Percentiles rank a stretch among this genome's conserved stretches.
Conservation (phyloP, 2,113 vertebrate genomes). For the Gymnorhina tibicen region DNA sequence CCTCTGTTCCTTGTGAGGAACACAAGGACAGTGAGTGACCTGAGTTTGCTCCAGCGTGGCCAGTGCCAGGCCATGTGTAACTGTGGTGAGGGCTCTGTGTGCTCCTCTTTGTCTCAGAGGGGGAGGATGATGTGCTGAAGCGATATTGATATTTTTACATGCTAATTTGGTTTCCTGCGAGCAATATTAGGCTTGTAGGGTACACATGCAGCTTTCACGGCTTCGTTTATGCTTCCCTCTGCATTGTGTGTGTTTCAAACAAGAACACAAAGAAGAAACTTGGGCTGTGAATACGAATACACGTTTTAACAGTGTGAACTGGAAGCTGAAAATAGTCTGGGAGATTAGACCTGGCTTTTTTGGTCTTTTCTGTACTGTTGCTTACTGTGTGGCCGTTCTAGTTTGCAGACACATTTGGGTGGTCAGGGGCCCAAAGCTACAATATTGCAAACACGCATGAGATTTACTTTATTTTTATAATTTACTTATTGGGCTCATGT, state of each 20-base stretch:
- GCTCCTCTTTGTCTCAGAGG: background rate
- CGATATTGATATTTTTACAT: background rate
- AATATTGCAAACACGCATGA: background rate
- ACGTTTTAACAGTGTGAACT: background rate
- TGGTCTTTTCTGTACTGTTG: background rate
- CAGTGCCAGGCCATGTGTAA: background rate
- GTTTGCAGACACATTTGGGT: background rate
- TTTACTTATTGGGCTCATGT: background rate
- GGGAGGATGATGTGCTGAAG: background rate
- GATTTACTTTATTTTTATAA: background rate
- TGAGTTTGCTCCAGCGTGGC: fast-evolving
- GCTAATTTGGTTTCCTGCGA: background rate
- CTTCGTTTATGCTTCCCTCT: background rate
- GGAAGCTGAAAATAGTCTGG: background rate
- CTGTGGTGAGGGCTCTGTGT: background rate
- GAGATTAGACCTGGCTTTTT: background rate
- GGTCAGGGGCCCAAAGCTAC: background rate
- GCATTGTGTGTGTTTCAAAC: background rate
- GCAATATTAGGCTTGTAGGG: background rate
- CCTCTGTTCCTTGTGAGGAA: background rate
- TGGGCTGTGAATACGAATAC: background rate
- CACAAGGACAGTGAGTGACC: too few species aligned
- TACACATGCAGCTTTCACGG: background rate
- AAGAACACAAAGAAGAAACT: background rate
- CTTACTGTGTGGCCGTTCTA: background rate